These are phyloP conservation scores for Euplexia lucipara DNA, from an alignment of 2,888 invertebrate genomes.

Conservation along the genomic window DNA sequence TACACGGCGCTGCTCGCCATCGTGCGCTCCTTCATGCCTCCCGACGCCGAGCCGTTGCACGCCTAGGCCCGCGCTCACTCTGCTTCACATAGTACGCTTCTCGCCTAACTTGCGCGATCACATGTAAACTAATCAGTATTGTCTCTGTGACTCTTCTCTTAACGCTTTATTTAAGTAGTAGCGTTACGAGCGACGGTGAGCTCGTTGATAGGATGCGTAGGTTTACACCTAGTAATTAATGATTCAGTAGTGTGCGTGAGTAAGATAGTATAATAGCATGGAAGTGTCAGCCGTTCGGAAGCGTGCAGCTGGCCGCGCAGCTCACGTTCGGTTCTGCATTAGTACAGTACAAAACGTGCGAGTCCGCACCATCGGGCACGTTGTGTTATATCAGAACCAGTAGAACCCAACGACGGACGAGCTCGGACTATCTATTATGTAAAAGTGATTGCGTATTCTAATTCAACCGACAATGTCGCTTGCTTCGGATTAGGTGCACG, in stretches of 20 bases:
- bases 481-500: too few relatives aligned
- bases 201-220: not conserved
- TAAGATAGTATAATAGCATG: slow-evolving; percentile 5
- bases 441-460: too few relatives aligned
- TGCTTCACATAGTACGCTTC: slow-evolving; percentile 11
- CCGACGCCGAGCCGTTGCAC: slow-evolving; percentile 3
- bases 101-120: slow-evolving; percentile 11
- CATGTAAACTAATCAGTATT: slow-evolving; percentile 4
- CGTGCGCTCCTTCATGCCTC: slow-evolving; percentile 79
- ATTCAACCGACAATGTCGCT: too few relatives aligned
- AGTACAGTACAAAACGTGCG: not conserved
- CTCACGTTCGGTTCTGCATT: not conserved
- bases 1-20: slow-evolving; percentile 92
- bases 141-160: slow-evolving; percentile 18
- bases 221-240: slow-evolving; percentile 3
- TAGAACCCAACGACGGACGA: too few relatives aligned
- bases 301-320: too few relatives aligned
- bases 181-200: not conserved
- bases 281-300: not conserved
- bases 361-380: too few relatives aligned
- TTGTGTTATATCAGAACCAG: not conserved
- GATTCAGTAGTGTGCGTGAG: slow-evolving; percentile 7
- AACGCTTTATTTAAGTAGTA: slow-evolving; percentile 3
- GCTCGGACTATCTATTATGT: too few relatives aligned
- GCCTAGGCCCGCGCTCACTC: slow-evolving; percentile 1